These are phyloP conservation scores for Dendrolimus houi DNA, from an alignment of 2,888 invertebrate species.

Conservation along the genomic window DNA sequence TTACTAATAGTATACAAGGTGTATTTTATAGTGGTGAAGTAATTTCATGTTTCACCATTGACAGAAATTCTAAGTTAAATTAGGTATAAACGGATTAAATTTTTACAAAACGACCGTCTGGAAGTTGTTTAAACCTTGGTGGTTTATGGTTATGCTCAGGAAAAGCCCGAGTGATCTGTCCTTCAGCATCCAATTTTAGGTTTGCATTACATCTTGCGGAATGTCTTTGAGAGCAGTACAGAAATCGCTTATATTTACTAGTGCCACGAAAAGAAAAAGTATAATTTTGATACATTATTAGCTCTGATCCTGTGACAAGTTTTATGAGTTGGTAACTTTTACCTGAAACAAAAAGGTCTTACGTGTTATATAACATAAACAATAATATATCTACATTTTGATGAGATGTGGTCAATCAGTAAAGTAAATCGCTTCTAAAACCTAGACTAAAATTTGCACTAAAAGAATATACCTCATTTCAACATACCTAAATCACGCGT, in stretches of 20 bases:
- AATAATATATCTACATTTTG: too few relatives aligned
- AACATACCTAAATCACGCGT: too few relatives aligned
- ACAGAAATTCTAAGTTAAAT: too few relatives aligned
- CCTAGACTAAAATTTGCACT: too few relatives aligned
- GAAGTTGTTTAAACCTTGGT: not conserved
- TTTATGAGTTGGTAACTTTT: conserved; percentile 12
- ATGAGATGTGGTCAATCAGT: too few relatives aligned
- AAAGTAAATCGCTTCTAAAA: too few relatives aligned
- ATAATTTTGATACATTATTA: conserved; percentile 26
- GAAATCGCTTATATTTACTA: conserved; percentile 1
- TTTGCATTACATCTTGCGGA: conserved; percentile 9
- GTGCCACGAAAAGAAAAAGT: conserved; percentile 33
- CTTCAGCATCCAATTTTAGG: conserved; percentile 7
- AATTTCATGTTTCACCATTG: too few relatives aligned
- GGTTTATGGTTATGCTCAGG: not conserved
- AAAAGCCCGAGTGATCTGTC: too few relatives aligned
- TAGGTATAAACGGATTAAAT: not conserved
- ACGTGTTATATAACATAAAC: too few relatives aligned
- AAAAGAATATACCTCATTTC: too few relatives aligned
- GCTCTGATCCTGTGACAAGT: conserved; percentile 6
- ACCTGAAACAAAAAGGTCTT: conserved; percentile 3
- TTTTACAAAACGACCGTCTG: not conserved
- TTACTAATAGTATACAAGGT: too few relatives aligned
- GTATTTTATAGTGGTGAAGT: too few relatives aligned
- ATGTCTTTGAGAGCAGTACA: conserved; percentile 11